Evolutionary conservation across 2,113 vertebrate genomes (phyloP).

Genomic region (Camelus dromedarius): DNA sequence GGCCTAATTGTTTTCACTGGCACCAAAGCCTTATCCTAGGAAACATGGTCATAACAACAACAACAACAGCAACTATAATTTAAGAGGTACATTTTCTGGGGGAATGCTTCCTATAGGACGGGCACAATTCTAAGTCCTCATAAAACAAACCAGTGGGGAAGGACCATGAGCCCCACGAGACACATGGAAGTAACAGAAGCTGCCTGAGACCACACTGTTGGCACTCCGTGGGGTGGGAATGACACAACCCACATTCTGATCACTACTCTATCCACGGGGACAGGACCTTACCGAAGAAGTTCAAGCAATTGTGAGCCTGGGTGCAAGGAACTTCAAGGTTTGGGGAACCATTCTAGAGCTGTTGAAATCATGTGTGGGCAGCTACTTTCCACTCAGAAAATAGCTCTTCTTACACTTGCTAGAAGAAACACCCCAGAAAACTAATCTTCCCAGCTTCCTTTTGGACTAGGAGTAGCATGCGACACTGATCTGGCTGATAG

Average conservation of each 20-base stretch:
- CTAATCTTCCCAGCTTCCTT: not conserved
- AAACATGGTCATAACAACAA: accelerated
- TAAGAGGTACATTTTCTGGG: not conserved
- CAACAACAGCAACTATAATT: too few relatives aligned
- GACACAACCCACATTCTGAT: too few relatives aligned
- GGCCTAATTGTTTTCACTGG: not conserved
- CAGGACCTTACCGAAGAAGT: not conserved
- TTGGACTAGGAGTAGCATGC: not conserved
- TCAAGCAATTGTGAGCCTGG: not conserved
- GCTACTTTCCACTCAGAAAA: not conserved
- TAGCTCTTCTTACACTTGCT: not conserved
- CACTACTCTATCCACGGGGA: not conserved
- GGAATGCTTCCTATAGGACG: not conserved
- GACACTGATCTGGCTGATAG: not conserved
- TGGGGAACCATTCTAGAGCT: not conserved
- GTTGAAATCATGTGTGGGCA: not conserved
- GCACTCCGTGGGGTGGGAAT: accelerated
- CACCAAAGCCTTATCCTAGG: not conserved
- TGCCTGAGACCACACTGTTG: not conserved
- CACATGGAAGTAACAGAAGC: accelerated
- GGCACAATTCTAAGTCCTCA: not conserved
- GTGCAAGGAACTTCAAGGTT: not conserved
- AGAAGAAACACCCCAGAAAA: not conserved
- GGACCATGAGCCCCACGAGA: not conserved
- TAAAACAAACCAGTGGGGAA: not conserved